Percentiles rank a stretch among this genome's conserved stretches.
Conservation (phyloP, 2,113 vertebrate species). For the Aythya baeri region DNA sequence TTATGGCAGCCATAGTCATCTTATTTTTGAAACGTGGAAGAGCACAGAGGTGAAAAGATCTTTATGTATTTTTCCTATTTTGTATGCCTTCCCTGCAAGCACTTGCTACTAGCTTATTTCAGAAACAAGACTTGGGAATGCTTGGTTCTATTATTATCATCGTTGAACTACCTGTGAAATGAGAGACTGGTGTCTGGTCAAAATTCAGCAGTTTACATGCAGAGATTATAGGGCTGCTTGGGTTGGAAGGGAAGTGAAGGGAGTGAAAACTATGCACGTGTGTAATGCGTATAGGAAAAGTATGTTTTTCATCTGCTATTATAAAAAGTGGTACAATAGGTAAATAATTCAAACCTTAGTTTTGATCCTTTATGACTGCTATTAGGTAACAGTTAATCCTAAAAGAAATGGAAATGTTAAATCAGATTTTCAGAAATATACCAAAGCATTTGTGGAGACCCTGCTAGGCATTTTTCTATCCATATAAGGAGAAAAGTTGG, state of each 20-base stretch:
- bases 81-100: background rate
- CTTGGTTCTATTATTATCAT: background rate
- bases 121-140: background rate
- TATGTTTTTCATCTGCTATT: background rate
- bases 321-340: background rate
- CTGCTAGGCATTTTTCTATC: background rate
- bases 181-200: background rate
- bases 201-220: background rate
- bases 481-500: background rate
- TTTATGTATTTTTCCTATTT: background rate
- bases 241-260: background rate
- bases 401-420: background rate
- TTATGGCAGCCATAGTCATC: background rate
- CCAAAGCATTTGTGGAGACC: background rate
- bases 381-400: background rate
- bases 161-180: background rate
- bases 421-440: background rate
- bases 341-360: background rate
- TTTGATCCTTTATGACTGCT: background rate
- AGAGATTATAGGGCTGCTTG: background rate
- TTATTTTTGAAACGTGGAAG: background rate
- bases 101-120: background rate
- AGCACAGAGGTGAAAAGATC: background rate
- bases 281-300: background rate
- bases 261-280: accelerated